phyloP scores from a whole-genome alignment of 2,797 vertebrate species.

The Zalophus californianus region DNA sequence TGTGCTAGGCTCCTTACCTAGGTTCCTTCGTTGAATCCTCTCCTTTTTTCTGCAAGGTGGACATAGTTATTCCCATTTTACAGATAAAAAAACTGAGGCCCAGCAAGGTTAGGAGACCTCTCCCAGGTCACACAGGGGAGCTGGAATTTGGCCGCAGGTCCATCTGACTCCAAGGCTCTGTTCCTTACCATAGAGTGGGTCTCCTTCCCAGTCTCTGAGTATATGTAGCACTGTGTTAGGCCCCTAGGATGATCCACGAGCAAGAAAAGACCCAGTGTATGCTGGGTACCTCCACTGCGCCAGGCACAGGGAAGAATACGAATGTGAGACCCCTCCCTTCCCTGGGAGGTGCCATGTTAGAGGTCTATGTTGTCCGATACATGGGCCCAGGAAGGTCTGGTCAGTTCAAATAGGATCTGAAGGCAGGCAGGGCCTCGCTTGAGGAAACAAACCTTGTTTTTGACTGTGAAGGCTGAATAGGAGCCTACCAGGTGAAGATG shows the following conservation, averaged over 20 bases:
- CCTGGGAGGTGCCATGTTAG: background rate
- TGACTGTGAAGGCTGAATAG: slow-evolving; percentile 20
- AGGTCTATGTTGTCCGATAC: background rate
- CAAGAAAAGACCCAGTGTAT: background rate
- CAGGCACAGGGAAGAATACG: background rate
- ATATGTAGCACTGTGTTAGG: background rate
- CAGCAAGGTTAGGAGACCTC: background rate
- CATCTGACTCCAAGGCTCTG: background rate
- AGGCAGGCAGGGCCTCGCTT: background rate
- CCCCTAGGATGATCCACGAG: background rate
- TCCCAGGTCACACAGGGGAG: background rate
- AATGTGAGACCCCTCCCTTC: background rate
- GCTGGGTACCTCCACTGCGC: background rate
- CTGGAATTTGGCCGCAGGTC: background rate
- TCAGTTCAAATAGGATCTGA: background rate
- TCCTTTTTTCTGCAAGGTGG: background rate
- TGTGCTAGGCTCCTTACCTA: background rate
- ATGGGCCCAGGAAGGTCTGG: background rate
- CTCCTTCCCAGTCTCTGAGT: background rate
- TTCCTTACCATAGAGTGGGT: background rate
- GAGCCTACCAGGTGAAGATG: background rate
- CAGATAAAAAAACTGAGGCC: background rate
- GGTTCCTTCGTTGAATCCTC: background rate
- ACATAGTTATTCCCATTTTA: background rate
- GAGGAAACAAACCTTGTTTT: background rate